Conservation (phyloP, 2,113 vertebrate genomes). For the Eleginops maclovinus region DNA sequence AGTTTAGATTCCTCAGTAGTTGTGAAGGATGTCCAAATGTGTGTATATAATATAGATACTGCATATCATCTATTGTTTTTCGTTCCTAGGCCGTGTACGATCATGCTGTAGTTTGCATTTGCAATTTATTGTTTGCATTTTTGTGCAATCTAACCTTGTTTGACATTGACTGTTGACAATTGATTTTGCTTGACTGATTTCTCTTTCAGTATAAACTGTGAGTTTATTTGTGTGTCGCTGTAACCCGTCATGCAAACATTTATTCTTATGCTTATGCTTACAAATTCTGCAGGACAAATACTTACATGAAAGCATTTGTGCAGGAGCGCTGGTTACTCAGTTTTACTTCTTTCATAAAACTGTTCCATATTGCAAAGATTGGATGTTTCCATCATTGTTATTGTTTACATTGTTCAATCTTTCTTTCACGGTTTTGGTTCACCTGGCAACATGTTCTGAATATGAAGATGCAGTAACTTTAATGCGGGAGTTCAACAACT, state of each 20-base stretch:
- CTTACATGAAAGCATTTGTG: constrained; percentile 24
- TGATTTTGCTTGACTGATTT: constrained; percentile 35
- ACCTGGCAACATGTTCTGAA: constrained; percentile 14
- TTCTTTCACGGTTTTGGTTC: constrained; percentile 15
- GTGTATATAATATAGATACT: constrained; percentile 74
- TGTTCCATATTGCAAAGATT: constrained; percentile 43
- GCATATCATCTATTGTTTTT: constrained; percentile 68
- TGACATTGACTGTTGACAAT: constrained; percentile 55
- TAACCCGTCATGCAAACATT: constrained; percentile 25
- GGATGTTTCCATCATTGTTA: constrained; percentile 47
- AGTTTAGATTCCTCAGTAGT: constrained; percentile 79
- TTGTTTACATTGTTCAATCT: constrained; percentile 58
- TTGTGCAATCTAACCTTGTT: constrained; percentile 73
- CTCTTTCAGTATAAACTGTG: constrained; percentile 17
- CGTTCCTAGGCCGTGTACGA: constrained; percentile 41
- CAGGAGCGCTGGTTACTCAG: constrained; percentile 17
- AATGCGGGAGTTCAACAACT: constrained; percentile 41
- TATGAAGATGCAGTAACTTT: constrained; percentile 28
- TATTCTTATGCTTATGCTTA: constrained; percentile 13
- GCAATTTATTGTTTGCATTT: constrained; percentile 60
- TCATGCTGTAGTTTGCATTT: constrained; percentile 72
- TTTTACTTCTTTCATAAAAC: constrained; percentile 21
- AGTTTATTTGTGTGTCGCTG: constrained; percentile 29
- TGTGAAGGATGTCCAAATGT: constrained; percentile 79
- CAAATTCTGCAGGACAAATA: constrained; percentile 32